phyloP scores from a whole-genome alignment of 2,888 invertebrate genomes.

The Chrysolina oricalcia region DNA sequence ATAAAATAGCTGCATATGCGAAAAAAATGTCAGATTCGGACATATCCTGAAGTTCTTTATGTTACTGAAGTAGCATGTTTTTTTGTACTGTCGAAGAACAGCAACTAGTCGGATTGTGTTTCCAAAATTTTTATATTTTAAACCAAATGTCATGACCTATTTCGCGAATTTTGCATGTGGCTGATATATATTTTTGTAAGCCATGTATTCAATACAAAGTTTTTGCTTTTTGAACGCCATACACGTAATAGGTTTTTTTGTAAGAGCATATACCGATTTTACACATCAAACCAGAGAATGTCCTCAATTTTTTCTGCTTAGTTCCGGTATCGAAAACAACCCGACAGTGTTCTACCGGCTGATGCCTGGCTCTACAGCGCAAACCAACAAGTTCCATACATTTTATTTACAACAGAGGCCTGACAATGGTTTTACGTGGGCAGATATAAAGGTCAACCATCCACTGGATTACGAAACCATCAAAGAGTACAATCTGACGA shows the following conservation, averaged over 20 bases:
- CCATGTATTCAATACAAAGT: conserved; percentile 60
- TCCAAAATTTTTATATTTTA: conserved; percentile 5
- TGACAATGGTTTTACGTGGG: conserved; percentile 95
- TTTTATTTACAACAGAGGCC: conserved; percentile 96
- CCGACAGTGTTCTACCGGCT: conserved; percentile 96
- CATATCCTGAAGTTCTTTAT: too few species aligned
- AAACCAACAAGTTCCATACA: conserved; percentile 96
- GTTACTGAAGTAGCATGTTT: too few species aligned
- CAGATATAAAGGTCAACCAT: conserved; percentile 96
- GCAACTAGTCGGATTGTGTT: neutral
- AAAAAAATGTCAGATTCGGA: too few species aligned
- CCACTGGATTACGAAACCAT: conserved; percentile 95
- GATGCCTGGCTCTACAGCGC: conserved; percentile 96
- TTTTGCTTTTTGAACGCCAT: conserved; percentile 65
- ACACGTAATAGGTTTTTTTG: conserved; percentile 58
- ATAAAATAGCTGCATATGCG: too few species aligned
- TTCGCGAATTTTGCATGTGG: conserved; percentile 66
- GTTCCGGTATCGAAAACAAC: conserved; percentile 97
- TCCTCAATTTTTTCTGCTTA: conserved; percentile 69
- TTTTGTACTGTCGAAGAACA: too few species aligned
- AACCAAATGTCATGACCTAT: conserved; percentile 41
- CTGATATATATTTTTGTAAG: conserved; percentile 69
- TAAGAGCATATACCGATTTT: conserved; percentile 34
- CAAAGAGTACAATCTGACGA: conserved; percentile 95
- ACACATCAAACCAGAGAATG: neutral